These are phyloP conservation scores for Pelusios castaneus DNA, from an alignment of 2,113 vertebrate species.

Conservation along the genomic window DNA sequence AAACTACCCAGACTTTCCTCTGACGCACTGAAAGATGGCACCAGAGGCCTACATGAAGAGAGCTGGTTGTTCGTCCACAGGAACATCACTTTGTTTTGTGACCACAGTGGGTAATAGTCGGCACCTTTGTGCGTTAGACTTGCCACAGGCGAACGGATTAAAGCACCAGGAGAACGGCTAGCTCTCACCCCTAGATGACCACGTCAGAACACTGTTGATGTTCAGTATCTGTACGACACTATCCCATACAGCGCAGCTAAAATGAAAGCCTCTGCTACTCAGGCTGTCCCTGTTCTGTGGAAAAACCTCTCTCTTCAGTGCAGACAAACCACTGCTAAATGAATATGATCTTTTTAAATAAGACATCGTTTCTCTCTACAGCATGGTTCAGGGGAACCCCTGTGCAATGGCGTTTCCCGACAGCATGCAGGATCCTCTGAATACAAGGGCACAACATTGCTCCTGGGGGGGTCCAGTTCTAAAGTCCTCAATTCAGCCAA, in stretches of 20 bases:
- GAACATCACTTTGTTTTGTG: background rate
- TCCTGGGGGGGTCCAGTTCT: rapidly evolving
- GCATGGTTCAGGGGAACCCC: background rate
- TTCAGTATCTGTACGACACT: background rate
- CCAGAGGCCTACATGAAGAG: background rate
- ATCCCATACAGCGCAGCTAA: background rate
- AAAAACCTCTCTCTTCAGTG: background rate
- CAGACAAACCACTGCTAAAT: background rate
- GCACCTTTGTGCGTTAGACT: background rate
- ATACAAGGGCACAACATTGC: rapidly evolving
- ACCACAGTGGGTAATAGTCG: background rate
- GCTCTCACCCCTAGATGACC: background rate
- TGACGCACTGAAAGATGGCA: background rate
- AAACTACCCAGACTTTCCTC: background rate
- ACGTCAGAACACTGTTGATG: background rate
- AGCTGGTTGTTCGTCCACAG: background rate
- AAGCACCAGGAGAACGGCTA: background rate
- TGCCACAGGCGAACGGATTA: background rate
- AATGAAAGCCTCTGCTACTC: background rate
- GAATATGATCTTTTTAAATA: background rate
- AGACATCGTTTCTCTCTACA: background rate
- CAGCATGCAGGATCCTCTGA: background rate
- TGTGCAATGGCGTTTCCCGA: background rate
- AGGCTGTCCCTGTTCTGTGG: background rate
- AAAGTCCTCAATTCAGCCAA: background rate